Percentiles rank a stretch among this genome's conserved stretches.
phyloP scores from a whole-genome alignment of 2,113 vertebrate genomes.

The Pomatostomus ruficeps region DNA sequence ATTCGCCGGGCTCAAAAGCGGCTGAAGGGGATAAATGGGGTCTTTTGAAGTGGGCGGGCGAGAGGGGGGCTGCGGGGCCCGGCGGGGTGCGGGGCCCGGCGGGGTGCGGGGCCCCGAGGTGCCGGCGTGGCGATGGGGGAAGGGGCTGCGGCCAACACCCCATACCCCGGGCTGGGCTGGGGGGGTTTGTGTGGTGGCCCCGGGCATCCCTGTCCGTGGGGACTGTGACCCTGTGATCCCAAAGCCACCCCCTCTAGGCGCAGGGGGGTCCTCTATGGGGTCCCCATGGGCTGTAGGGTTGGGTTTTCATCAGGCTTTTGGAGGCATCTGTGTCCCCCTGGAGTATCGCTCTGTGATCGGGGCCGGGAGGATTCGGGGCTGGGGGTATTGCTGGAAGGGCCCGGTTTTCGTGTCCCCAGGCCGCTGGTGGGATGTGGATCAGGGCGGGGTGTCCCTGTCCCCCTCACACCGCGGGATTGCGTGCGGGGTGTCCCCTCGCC shows the following conservation, averaged over 20 bases:
- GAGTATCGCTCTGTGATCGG: background rate
- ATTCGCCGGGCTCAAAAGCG: constrained; percentile 50
- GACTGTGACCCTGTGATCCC: background rate
- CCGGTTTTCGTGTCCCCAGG: background rate
- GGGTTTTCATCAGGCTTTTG: background rate
- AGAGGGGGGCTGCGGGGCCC: background rate
- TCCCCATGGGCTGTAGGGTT: background rate
- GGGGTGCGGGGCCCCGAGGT: constrained; percentile 22
- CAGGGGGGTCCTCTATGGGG: background rate
- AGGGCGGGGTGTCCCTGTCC: background rate
- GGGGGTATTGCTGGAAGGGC: background rate
- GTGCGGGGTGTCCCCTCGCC: background rate
- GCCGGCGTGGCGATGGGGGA: constrained; percentile 37
- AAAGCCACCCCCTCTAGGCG: background rate
- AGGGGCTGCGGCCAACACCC: background rate
- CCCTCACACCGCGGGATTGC: background rate
- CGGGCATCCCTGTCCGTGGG: background rate
- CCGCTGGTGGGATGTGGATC: background rate
- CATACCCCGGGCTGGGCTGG: background rate
- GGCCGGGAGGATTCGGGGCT: background rate
- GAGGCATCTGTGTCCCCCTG: background rate
- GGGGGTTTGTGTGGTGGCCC: background rate
- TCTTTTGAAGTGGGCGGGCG: constrained; percentile 17
- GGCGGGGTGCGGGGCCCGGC: too few relatives aligned
- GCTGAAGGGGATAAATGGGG: constrained; percentile 67